Base-by-base conservation (phyloP, 2,888 invertebrate species). In the Apamea crenata region DNA sequence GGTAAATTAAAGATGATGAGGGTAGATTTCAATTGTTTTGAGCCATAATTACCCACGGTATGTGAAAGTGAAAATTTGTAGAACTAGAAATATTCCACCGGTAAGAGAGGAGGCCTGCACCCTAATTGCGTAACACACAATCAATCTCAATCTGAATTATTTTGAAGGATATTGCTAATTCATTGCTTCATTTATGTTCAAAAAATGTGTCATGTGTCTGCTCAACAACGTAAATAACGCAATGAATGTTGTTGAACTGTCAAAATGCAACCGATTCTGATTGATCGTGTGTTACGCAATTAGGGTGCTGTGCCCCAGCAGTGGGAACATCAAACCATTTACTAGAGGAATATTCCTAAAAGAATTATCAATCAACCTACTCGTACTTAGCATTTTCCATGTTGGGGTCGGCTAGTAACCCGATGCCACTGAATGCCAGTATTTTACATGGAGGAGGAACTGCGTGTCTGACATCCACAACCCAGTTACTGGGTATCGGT, bases 21-120 rank as follows among this genome's bases (percentile, higher is more conserved):
- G 83, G 83, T 83, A 80, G 40, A 21, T 65, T 8, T 44, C 0
- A 4, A 44, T 29, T 32, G 5, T 66, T 72, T 75, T 73, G 10
- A 7, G 40, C 1, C 3, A 74, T 44, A 40, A 40, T 21, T 78
- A 79, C 79, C 79, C 65, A 1, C 67, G 4, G 2, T 53, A 0
- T 29, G 3, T 36, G 12, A 2, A 10, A 7, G 5, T 21, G 6
- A 44, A 5, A 47, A 18, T 1, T 7, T 67, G 14, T 44, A 50
- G 70, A 16, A 50, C 10, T 47, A 47, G 0, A 59, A 63, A 59
- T 40, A 36, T 72, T 63, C 70, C 67, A 5, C 18, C 69, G 21
- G 50, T 44, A 10, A 44, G 44, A 44, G 10, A 1, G 1, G 44
- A 1, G 44, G 44, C 44, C 44, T 44, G n/a, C n/a, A n/a, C n/a